These are phyloP conservation scores for Caenorhabditis sp. DNA, from an alignment of 2,888 invertebrate species.

Conservation along the genomic window DNA sequence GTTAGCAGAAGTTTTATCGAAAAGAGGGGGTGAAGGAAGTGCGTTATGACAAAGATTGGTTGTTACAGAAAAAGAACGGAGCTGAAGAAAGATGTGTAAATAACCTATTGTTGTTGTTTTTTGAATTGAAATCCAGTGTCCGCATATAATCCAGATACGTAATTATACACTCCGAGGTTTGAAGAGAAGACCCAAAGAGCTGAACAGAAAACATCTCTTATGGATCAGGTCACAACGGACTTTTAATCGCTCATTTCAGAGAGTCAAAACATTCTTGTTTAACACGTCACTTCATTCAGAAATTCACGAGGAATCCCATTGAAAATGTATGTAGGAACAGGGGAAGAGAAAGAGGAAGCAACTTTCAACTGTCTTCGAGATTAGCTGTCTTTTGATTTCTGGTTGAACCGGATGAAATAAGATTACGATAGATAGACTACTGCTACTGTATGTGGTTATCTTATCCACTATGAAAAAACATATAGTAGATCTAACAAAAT, in stretches of 20 bases:
- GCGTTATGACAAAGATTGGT: not conserved
- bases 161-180: not conserved
- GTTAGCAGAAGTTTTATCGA: not conserved
- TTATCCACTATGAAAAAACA: not conserved
- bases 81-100: not conserved
- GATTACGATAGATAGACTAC: not conserved
- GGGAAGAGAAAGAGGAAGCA: not conserved
- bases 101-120: not conserved
- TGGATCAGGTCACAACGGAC: conserved; percentile 24
- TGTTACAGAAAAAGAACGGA: not conserved
- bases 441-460: not conserved
- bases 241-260: conserved; percentile 9
- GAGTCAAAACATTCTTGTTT: conserved; percentile 1
- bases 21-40: conserved; percentile 2
- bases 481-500: not conserved
- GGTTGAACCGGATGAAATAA: not conserved
- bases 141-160: conserved; percentile 21
- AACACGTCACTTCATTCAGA: conserved; percentile 14
- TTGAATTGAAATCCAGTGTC: not conserved
- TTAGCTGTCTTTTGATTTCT: not conserved
- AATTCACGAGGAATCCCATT: conserved; percentile 17
- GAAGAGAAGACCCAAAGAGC: not conserved
- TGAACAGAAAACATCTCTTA: conserved; percentile 7
- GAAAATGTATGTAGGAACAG: conserved; percentile 24
- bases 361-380: conserved; percentile 4